A percentile compares a stretch with the other conserved stretches of the same genome.
These are phyloP conservation scores for Diadema setosum DNA, from an alignment of 35 echinoderm and acorn worm species.

Conservation along the genomic window DNA sequence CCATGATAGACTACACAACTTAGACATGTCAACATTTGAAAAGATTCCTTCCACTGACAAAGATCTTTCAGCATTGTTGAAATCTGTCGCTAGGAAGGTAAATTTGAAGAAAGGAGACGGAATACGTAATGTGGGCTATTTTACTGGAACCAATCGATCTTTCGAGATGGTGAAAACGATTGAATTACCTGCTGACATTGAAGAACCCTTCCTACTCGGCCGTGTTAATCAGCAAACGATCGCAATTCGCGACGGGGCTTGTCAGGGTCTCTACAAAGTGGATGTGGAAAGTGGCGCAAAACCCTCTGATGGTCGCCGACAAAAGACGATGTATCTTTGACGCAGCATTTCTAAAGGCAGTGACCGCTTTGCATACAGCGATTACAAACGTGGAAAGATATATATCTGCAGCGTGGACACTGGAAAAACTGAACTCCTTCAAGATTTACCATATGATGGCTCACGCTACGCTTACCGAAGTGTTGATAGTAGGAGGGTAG, in stretches of 20 bases:
- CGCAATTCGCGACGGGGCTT: not conserved
- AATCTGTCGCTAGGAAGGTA: not conserved
- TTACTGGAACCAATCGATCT: not conserved
- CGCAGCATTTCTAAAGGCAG: not conserved
- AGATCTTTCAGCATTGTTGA: not conserved
- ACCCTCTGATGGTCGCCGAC: not conserved
- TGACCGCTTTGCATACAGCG: not conserved
- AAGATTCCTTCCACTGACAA: not conserved
- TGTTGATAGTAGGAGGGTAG: not conserved
- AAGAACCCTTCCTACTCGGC: not conserved
- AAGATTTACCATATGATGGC: not conserved
- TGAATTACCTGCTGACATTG: not conserved
- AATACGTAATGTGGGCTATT: not conserved
- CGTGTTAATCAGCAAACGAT: not conserved
- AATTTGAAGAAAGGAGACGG: not conserved
- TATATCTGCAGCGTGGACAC: not conserved
- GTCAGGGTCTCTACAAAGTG: not conserved
- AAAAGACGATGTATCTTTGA: not conserved
- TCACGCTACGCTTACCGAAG: not conserved
- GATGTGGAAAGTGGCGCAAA: not conserved
- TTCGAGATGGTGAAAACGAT: not conserved
- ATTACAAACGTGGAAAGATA: not conserved
- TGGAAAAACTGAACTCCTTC: not conserved
- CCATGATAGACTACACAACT: not conserved
- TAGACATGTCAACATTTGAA: not conserved